phyloP scores from a whole-genome alignment of 2,113 vertebrate genomes.

The Acrocephalus kingi region DNA sequence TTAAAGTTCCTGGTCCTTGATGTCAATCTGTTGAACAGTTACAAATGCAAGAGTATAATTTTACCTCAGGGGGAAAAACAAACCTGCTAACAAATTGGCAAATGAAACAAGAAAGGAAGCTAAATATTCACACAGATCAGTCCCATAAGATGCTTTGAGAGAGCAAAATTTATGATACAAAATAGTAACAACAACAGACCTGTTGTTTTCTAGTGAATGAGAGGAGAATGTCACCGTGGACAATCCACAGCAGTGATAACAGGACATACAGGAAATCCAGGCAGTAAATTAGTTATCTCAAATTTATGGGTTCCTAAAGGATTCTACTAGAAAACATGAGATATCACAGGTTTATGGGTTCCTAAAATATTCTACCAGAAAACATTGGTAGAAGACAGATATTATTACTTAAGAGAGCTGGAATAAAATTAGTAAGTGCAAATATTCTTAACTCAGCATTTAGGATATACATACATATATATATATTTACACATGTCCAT shows the following conservation, averaged over 20 bases:
- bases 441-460: background rate
- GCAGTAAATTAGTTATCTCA: background rate
- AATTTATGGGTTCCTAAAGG: background rate
- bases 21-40: background rate
- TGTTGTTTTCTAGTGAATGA: background rate
- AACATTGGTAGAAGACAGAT: background rate
- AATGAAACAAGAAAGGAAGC: background rate
- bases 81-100: background rate
- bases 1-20: background rate
- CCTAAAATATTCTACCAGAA: background rate
- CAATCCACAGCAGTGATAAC: background rate
- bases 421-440: background rate
- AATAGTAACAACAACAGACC: background rate
- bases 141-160: background rate
- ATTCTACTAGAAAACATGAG: background rate
- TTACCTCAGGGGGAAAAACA: accelerated
- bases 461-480: background rate
- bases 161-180: background rate
- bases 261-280: background rate
- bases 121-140: background rate
- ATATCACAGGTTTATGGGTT: background rate
- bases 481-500: background rate
- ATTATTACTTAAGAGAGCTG: background rate
- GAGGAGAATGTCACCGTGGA: background rate
- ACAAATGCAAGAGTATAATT: background rate